These are phyloP conservation scores for Bovichtus variegatus DNA, from an alignment of 2,797 vertebrate genomes.

Conservation along the genomic window DNA sequence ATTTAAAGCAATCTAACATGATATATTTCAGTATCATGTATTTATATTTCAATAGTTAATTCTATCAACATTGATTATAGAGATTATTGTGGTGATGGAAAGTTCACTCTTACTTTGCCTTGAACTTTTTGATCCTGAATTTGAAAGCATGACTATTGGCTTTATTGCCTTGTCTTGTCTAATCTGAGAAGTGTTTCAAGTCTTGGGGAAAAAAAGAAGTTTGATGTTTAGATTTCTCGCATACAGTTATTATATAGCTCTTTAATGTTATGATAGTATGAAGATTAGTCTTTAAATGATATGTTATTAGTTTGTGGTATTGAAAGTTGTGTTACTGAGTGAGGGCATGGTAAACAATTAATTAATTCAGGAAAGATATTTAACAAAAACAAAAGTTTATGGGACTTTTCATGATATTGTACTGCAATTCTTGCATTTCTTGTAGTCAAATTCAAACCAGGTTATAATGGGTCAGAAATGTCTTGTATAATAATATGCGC, in stretches of 20 bases:
- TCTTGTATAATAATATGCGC: background rate
- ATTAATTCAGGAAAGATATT: background rate
- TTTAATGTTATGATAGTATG: background rate
- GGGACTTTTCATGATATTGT: background rate
- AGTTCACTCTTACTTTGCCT: background rate
- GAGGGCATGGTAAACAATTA: background rate
- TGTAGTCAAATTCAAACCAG: background rate
- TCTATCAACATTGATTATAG: background rate
- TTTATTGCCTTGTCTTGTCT: background rate
- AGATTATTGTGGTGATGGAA: background rate
- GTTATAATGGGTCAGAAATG: background rate
- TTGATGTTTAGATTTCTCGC: background rate
- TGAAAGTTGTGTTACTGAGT: background rate
- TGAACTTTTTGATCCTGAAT: background rate
- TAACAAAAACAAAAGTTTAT: background rate
- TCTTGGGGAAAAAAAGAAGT: too few relatives aligned
- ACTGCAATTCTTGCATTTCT: background rate
- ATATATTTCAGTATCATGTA: background rate
- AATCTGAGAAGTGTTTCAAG: background rate
- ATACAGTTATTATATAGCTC: background rate
- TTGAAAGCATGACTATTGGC: background rate
- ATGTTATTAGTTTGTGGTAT: background rate
- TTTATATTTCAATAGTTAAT: background rate
- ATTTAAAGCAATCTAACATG: background rate
- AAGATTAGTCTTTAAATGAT: background rate